A percentile compares a stretch with the other conserved stretches of the same genome.
phyloP scores from a whole-genome alignment of 2,113 vertebrate genomes.

The Porphyrio hochstetteri region DNA sequence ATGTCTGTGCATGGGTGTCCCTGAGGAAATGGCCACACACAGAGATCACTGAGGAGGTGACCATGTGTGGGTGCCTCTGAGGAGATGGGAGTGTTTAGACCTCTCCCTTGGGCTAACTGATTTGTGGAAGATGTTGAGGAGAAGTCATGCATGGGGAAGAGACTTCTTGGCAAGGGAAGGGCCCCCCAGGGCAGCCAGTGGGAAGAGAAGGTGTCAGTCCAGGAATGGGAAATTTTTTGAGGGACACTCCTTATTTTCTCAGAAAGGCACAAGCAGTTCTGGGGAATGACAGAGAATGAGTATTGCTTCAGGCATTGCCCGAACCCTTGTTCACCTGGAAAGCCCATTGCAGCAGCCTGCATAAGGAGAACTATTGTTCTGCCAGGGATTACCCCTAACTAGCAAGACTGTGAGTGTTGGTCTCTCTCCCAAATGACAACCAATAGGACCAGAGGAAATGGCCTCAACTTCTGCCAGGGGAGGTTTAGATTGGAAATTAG shows the following conservation, averaged over 20 bases:
- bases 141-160: background rate
- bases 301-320: background rate
- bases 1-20: accelerated
- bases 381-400: background rate
- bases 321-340: background rate
- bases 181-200: accelerated
- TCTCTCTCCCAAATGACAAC: too few relatives aligned
- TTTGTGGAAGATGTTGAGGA: background rate
- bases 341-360: accelerated
- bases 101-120: accelerated
- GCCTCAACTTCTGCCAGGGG: too few relatives aligned
- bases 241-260: background rate
- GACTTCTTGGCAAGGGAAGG: background rate
- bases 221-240: background rate
- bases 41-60: background rate
- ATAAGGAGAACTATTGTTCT: background rate
- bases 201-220: background rate
- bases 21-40: background rate
- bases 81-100: background rate
- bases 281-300: background rate
- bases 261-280: background rate
- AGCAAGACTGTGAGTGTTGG: background rate
- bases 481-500: too few relatives aligned
- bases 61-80: background rate
- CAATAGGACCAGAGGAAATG: too few relatives aligned